These are phyloP conservation scores for Harpalus rufipes DNA, from an alignment of 2,888 invertebrate genomes.

Conservation along the genomic window DNA sequence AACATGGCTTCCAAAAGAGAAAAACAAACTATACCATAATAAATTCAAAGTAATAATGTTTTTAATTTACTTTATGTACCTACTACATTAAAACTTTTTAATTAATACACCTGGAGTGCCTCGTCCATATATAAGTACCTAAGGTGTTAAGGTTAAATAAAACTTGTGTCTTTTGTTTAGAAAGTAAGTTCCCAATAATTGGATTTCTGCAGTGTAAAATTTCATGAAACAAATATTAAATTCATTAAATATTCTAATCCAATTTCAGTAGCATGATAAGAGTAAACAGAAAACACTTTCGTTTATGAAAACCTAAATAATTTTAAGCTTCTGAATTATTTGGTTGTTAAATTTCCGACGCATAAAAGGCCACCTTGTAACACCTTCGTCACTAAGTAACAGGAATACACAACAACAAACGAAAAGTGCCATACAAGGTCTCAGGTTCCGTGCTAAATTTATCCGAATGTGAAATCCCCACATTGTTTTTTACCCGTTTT, in stretches of 20 bases:
- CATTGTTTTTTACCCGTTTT: constrained; percentile 53
- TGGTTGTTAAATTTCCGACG: constrained; percentile 31
- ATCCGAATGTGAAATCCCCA: constrained; percentile 57
- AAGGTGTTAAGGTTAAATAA: constrained; percentile 2
- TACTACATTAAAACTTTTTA: neutral
- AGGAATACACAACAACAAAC: constrained; percentile 26
- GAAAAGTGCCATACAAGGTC: neutral
- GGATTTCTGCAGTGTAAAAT: constrained; percentile 11
- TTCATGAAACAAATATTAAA: constrained; percentile 32
- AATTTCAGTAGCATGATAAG: constrained; percentile 16
- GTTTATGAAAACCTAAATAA: constrained; percentile 29
- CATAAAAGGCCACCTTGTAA: neutral
- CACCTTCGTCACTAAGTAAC: constrained; percentile 21
- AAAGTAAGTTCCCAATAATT: neutral
- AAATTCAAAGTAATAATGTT: neutral
- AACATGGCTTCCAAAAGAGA: no score
- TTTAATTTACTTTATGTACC: neutral
- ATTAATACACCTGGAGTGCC: neutral
- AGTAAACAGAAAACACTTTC: constrained; percentile 31
- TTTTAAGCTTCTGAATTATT: constrained; percentile 18
- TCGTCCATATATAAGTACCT: neutral
- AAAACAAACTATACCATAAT: neutral
- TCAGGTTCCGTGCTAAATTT: constrained; percentile 21
- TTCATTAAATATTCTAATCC: constrained; percentile 42
- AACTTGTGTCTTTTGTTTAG: neutral